Evolutionary conservation across 2,113 vertebrate species (phyloP), one percentile per base, ranked within the genome.

Genomic region (Seriola aureovittata): DNA sequence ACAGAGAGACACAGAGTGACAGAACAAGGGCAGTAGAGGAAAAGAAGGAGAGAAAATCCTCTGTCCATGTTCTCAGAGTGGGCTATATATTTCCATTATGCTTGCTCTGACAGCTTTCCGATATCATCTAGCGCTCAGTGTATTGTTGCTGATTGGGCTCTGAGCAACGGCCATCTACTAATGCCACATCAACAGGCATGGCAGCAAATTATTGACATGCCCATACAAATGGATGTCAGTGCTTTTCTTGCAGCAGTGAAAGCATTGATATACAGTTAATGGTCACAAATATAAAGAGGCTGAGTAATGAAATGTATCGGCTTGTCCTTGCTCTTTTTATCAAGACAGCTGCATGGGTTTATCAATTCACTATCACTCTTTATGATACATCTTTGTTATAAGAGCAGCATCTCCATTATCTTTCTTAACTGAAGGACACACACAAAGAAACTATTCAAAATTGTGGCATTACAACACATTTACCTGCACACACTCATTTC

Each of bases 31-130:
- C n/a, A 54, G 59, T 29, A n/a, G 34, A 42, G 48, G 0, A 0
- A 9, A 8, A 58, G 25, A 44, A 5, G 10, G 5, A 38, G 63
- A 58, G 44, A 77, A 59, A 78, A 80, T 55, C 77, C 40, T 57
- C 54, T 48, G 66, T 82, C 70, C 44, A 12, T 78, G 42, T 71
- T 79, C 32, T 79, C 60, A 1, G 59, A 64, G 75, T 11, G 7
- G 65, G 59, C 62, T 29, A 88, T 92, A 72, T 50, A 80, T 93
- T 92, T 86, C 84, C 84, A 92, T 93, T 86, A 92, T 21, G 3
- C 63, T 62, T 9, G 5, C 82, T 71, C 68, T 82, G 92, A 91
- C 91, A 93, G 91, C 79, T 91, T 75, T 72, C 82, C 66, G 64
- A 90, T 91, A 87, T 58, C 85, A 75, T 80, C 87, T 25, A 38